These are phyloP conservation scores for Mormyrops attenuatus DNA, from an alignment of 2,797 vertebrate genomes.

Conservation along the genomic window DNA sequence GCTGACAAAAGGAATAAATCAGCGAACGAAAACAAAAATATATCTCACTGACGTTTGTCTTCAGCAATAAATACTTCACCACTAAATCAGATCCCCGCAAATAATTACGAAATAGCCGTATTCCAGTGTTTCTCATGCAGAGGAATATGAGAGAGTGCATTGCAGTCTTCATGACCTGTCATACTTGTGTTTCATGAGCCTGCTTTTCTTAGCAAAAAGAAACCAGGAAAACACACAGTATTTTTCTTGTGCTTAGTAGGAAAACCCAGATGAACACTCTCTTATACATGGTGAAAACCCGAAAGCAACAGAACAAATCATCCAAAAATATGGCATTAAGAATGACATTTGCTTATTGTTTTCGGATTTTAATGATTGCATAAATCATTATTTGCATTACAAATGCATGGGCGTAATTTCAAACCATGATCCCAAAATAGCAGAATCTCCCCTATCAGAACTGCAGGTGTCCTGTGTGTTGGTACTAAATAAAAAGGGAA, in stretches of 20 bases:
- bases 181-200: neutral
- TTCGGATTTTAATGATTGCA: neutral
- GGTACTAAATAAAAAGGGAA: neutral
- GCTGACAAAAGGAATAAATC: neutral
- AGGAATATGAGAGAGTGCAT: neutral
- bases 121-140: neutral
- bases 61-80: neutral
- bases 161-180: neutral
- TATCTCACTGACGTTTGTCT: neutral
- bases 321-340: constrained; percentile 48
- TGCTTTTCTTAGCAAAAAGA: neutral
- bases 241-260: neutral
- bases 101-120: neutral
- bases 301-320: constrained; percentile 45
- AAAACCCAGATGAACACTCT: constrained; percentile 40
- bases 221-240: neutral
- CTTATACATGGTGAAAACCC: constrained; percentile 44
- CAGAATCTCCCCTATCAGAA: neutral
- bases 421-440: neutral
- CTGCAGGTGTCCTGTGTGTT: neutral
- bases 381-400: neutral
- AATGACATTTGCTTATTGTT: neutral
- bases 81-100: neutral
- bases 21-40: neutral
- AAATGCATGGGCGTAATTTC: neutral